These are phyloP conservation scores for Eilema depressum DNA, from an alignment of 2,888 invertebrate species.

Conservation along the genomic window DNA sequence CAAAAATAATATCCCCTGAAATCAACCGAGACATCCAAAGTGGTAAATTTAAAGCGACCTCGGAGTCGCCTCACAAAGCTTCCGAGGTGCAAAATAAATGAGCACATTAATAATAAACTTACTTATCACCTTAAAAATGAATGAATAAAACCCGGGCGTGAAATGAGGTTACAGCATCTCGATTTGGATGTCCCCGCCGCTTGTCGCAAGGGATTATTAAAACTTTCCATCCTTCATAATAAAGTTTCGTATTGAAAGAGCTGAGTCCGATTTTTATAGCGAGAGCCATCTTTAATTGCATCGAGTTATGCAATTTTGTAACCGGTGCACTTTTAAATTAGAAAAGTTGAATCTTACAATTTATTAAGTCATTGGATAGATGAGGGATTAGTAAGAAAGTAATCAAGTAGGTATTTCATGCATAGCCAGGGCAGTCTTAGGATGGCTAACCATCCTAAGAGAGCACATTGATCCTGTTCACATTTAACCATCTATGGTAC, in stretches of 20 bases:
- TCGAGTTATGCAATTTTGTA: constrained; percentile 60
- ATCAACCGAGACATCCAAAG: background rate
- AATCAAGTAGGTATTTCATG: background rate
- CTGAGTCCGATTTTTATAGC: constrained; percentile 58
- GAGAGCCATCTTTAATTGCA: constrained; percentile 62
- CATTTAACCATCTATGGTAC: too few relatives aligned
- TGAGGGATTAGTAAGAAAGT: too few relatives aligned
- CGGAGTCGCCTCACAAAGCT: constrained; percentile 15
- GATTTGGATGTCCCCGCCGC: constrained; percentile 56
- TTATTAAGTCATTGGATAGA: constrained; percentile 8
- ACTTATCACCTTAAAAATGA: constrained; percentile 51
- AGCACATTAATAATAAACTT: constrained; percentile 54
- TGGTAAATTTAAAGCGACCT: background rate
- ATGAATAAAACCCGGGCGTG: constrained; percentile 54
- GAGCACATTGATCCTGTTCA: too few relatives aligned
- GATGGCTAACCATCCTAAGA: too few relatives aligned
- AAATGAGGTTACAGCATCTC: constrained; percentile 50
- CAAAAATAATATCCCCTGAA: background rate
- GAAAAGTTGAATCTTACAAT: constrained; percentile 35
- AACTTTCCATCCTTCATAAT: constrained; percentile 71
- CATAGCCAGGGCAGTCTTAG: too few relatives aligned
- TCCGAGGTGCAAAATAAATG: constrained; percentile 41
- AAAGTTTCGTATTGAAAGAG: constrained; percentile 66
- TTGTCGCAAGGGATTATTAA: constrained; percentile 73
- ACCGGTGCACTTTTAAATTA: constrained; percentile 40